phyloP scores from a whole-genome alignment of 2,888 invertebrate species.

The Ormyrus nitidulus region DNA sequence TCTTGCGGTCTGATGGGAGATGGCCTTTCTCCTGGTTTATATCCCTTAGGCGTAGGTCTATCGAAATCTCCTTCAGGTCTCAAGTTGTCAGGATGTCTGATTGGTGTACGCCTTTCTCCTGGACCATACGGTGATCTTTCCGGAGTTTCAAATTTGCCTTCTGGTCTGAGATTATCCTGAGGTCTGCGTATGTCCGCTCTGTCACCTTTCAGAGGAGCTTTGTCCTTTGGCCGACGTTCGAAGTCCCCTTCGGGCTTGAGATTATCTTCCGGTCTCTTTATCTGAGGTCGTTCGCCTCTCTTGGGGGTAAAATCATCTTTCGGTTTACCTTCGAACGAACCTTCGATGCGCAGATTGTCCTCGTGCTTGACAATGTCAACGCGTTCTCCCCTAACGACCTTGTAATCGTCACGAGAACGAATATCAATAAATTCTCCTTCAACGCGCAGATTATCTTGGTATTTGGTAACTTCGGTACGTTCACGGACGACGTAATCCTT shows the following conservation, averaged over 20 bases:
- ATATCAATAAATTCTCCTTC: slow-evolving; percentile 79
- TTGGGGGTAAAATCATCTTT: slow-evolving; percentile 66
- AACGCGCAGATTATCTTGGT: slow-evolving; percentile 77
- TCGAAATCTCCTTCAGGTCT: slow-evolving; percentile 78
- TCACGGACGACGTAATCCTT: slow-evolving; percentile 72
- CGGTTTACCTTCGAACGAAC: slow-evolving; percentile 61
- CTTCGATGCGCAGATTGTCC: slow-evolving; percentile 73
- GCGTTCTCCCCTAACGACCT: slow-evolving; percentile 77
- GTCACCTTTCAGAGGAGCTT: slow-evolving; percentile 65
- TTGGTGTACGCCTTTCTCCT: slow-evolving; percentile 77
- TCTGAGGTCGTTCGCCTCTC: slow-evolving; percentile 74
- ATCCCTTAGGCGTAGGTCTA: slow-evolving; percentile 77
- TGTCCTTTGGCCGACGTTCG: slow-evolving; percentile 59
- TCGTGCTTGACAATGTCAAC: slow-evolving; percentile 75
- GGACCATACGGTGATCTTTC: slow-evolving; percentile 69
- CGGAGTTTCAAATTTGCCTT: slow-evolving; percentile 77
- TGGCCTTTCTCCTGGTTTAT: slow-evolving; percentile 77
- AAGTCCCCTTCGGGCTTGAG: slow-evolving; percentile 60
- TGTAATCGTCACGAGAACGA: slow-evolving; percentile 76
- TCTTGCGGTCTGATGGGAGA: slow-evolving; percentile 76
- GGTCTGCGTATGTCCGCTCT: slow-evolving; percentile 69
- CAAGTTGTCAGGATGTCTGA: slow-evolving; percentile 77
- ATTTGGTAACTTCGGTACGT: slow-evolving; percentile 74
- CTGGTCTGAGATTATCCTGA: slow-evolving; percentile 78
- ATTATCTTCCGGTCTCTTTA: slow-evolving; percentile 78